Percentiles rank a stretch among this genome's conserved stretches.
Evolutionary conservation across 2,888 invertebrate genomes (phyloP).

Genomic region (Atethmia centrago): DNA sequence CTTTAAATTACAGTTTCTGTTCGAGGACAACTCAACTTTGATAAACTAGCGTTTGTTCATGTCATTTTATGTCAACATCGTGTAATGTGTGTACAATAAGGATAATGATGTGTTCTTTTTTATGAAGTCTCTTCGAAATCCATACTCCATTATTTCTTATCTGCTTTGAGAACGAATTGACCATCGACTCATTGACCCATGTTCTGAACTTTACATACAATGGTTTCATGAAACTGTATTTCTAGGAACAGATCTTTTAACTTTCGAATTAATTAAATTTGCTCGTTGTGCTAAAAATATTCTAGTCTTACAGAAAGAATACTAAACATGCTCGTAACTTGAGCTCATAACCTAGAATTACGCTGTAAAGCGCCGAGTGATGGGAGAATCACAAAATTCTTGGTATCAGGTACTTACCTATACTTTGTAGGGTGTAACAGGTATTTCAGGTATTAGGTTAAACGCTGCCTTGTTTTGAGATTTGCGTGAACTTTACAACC

Average conservation of each 20-base stretch:
- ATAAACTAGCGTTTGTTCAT: slow-evolving; percentile 2
- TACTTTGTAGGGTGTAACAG: slow-evolving; percentile 23
- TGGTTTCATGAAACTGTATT: neutral
- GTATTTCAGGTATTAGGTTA: slow-evolving; percentile 20
- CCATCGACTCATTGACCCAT: slow-evolving; percentile 38
- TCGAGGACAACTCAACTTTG: neutral
- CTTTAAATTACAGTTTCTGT: neutral
- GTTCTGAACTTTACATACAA: slow-evolving; percentile 23
- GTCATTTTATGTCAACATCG: neutral
- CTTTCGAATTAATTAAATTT: slow-evolving; percentile 26
- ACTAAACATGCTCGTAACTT: slow-evolving; percentile 46
- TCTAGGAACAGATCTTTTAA: neutral
- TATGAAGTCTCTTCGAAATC: slow-evolving; percentile 11
- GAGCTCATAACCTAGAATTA: slow-evolving; percentile 45
- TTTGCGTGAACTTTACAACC: neutral
- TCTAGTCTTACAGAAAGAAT: slow-evolving; percentile 39
- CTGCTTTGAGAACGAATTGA: slow-evolving; percentile 11
- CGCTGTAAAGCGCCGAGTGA: slow-evolving; percentile 43
- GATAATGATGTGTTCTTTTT: slow-evolving; percentile 16
- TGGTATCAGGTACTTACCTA: slow-evolving; percentile 30
- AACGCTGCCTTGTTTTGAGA: slow-evolving; percentile 5
- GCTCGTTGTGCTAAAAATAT: slow-evolving; percentile 29
- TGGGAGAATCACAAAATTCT: slow-evolving; percentile 47
- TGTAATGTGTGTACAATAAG: neutral
- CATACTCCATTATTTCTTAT: slow-evolving; percentile 21